These are phyloP conservation scores for Eupithecia dodoneata DNA, from an alignment of 2,888 invertebrate genomes.

Conservation along the genomic window DNA sequence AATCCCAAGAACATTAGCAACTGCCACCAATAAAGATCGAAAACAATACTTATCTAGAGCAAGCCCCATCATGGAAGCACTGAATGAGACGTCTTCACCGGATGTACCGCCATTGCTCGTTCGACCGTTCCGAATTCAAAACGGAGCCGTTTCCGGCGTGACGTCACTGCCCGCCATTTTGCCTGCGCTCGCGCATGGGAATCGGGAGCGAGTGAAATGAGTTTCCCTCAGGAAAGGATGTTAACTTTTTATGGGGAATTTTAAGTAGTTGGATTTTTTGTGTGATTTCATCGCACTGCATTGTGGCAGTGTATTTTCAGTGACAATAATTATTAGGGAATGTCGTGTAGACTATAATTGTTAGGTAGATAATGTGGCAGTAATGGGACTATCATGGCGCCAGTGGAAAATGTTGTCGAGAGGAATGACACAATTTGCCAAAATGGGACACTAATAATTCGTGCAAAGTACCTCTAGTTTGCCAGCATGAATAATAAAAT, in stretches of 20 bases:
- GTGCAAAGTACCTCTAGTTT: too few species aligned
- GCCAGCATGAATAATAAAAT: too few species aligned
- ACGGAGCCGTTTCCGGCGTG: conserved; percentile 83
- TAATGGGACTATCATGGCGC: not conserved
- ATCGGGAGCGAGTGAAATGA: conserved; percentile 73
- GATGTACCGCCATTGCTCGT: conserved; percentile 83
- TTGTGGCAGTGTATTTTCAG: conserved; percentile 27
- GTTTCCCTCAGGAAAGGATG: conserved; percentile 75
- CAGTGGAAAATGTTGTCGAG: not conserved
- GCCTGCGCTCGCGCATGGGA: conserved; percentile 74
- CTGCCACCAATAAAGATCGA: conserved; percentile 37
- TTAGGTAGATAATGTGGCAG: not conserved
- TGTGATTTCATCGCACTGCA: conserved; percentile 24
- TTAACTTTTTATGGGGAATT: conserved; percentile 51
- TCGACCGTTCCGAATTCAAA: conserved; percentile 84
- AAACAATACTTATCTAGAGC: conserved; percentile 45
- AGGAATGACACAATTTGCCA: not conserved
- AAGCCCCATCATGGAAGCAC: conserved; percentile 56
- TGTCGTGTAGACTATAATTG: not conserved
- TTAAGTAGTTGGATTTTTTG: conserved; percentile 41
- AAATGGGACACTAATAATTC: too few species aligned
- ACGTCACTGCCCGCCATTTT: conserved; percentile 78
- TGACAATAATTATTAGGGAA: not conserved
- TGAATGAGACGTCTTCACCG: conserved; percentile 83
- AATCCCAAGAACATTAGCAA: conserved; percentile 21